Conservation (phyloP, 1,140 invertebrate species). For the Temnothorax nylanderi region DNA sequence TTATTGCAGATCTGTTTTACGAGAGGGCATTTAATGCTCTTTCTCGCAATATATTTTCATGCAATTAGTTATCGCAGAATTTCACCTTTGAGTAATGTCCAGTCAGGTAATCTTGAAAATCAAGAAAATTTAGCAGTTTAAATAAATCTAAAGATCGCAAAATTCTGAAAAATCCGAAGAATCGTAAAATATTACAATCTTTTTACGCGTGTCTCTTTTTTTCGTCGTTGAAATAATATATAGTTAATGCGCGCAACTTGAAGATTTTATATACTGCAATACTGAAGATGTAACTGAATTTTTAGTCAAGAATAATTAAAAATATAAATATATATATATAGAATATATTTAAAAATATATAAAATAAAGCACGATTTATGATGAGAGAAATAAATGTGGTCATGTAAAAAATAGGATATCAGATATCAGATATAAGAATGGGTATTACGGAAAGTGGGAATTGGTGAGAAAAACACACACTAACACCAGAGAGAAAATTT, state of each 20-base stretch:
- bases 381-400: not conserved
- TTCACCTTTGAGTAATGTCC: not conserved
- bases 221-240: not conserved
- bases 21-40: not conserved
- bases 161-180: not conserved
- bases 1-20: conserved; percentile 20
- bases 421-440: not conserved
- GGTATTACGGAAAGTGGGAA: not conserved
- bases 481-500: not conserved
- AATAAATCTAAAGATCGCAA: not conserved
- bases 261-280: not conserved
- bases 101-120: not conserved
- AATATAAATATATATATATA: not conserved
- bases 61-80: conserved; percentile 17
- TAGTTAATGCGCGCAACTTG: not conserved
- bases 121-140: not conserved
- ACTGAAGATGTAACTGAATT: not conserved
- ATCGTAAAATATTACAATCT: not conserved
- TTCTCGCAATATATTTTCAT: not conserved
- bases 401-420: not conserved
- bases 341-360: not conserved
- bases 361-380: not conserved
- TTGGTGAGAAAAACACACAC: not conserved
- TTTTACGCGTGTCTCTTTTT: not conserved
- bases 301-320: not conserved